Evolutionary conservation across 2,888 invertebrate species (phyloP).

Genomic region (Dicyrtoma fusca): DNA sequence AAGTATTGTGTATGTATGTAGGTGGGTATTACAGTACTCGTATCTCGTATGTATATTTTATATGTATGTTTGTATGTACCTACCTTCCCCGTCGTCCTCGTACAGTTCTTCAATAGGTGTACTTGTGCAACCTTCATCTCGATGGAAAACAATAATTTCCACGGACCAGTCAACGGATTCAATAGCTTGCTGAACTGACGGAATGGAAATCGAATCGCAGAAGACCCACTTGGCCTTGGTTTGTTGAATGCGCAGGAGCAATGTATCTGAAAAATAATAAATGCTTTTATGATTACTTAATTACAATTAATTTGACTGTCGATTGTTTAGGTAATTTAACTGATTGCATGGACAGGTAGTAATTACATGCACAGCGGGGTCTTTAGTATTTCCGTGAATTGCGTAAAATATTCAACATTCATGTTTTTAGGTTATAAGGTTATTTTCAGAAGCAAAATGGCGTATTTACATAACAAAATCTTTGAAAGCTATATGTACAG

Average conservation of each 20-base stretch:
- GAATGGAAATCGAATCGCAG: slow-evolving; percentile 45
- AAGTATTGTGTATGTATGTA: too few relatives aligned
- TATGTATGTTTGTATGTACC: not conserved
- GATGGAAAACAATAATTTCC: slow-evolving; percentile 47
- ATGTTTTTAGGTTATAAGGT: too few relatives aligned
- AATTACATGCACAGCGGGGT: too few relatives aligned
- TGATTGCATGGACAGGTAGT: too few relatives aligned
- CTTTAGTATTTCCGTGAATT: too few relatives aligned
- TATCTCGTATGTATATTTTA: not conserved
- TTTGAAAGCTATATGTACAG: too few relatives aligned
- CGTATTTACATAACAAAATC: too few relatives aligned
- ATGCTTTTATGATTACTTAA: not conserved
- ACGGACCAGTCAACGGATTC: slow-evolving; percentile 43
- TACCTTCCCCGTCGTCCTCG: slow-evolving; percentile 49
- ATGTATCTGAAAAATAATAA: slow-evolving; percentile 44
- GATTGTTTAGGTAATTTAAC: too few relatives aligned
- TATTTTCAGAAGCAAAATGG: too few relatives aligned
- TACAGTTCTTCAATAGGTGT: slow-evolving; percentile 47
- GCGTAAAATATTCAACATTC: too few relatives aligned
- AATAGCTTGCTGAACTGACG: slow-evolving; percentile 45
- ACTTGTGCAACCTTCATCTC: slow-evolving; percentile 36
- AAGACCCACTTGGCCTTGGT: slow-evolving; percentile 51
- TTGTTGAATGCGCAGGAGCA: slow-evolving; percentile 48
- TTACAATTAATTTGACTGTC: not conserved
- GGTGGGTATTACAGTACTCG: too few relatives aligned